phyloP scores from a whole-genome alignment of 2,113 vertebrate species.

The Cairina moschata region DNA sequence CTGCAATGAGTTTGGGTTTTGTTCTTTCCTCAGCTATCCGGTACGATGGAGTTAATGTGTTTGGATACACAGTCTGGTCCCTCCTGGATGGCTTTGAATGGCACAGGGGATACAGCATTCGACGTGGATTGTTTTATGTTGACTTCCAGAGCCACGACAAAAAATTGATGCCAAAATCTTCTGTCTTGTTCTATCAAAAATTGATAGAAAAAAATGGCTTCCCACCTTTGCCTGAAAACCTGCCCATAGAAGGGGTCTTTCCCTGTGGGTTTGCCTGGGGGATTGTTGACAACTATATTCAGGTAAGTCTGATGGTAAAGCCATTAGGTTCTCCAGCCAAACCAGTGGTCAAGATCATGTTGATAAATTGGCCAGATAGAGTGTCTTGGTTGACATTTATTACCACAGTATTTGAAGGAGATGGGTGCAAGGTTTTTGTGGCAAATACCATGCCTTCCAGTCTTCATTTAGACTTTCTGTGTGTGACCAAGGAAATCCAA shows the following conservation, averaged over 20 bases:
- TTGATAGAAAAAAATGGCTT: constrained; percentile 94
- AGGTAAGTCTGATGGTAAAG: constrained; percentile 80
- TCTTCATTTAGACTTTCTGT: background rate
- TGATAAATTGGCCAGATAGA: constrained; percentile 6
- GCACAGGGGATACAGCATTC: constrained; percentile 90
- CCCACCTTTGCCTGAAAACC: constrained; percentile 88
- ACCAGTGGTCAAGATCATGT: background rate
- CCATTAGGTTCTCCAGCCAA: background rate
- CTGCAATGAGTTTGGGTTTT: background rate
- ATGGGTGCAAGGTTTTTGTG: background rate
- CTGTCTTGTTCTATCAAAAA: constrained; percentile 92
- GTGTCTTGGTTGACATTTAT: background rate
- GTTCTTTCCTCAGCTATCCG: constrained; percentile 82
- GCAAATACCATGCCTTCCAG: background rate
- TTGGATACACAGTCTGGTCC: constrained; percentile 97
- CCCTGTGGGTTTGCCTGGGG: constrained; percentile 95
- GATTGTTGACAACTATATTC: constrained; percentile 88
- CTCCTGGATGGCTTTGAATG: constrained; percentile 96
- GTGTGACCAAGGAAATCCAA: background rate
- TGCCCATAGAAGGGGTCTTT: constrained; percentile 85
- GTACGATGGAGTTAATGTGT: constrained; percentile 86
- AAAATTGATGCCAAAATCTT: constrained; percentile 91
- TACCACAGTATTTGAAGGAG: background rate
- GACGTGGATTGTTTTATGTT: constrained; percentile 92
- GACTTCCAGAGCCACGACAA: constrained; percentile 92